Base-by-base conservation (phyloP, 2,113 vertebrate species). In the Mungos mungo region DNA sequence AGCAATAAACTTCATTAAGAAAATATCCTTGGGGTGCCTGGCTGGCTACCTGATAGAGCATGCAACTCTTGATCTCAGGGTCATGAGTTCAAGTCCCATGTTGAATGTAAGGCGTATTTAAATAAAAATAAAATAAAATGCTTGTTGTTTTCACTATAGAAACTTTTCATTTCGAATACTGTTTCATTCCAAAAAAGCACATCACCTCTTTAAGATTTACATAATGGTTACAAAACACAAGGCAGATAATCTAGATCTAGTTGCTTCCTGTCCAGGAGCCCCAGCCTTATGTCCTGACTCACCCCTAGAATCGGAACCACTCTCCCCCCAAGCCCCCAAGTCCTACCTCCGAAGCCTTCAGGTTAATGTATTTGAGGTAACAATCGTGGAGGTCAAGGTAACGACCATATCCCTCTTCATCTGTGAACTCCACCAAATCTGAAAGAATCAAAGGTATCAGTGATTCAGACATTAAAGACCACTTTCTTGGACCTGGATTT, bases 341-440 rank as follows among this genome's bases (percentile, higher is more conserved):
- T 4, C 66, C 96, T 85, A 99, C 99, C 99, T 99, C 99, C 0
- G 99, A 99, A 4, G 99, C 99, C 93, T 99, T 99, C n/a, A 99
- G 98, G 91, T 99, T 99, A 95, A 99, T 99, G 98, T 99, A 99
- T 97, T 99, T 99, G 96, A 99, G 99, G 93, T 99, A 99, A 98
- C 99, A 99, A 97, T 99, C 99, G 1, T 99, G 99, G 41, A 99
- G 99, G 95, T 99, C 99, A 0, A 99, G 98, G 98, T 99, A 99
- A 21, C 99, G 99, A 0, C 99, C 99, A 0, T 99, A 99, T 0
- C 99, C 99, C 95, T 99, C 99, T 98, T 99, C 99, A 93, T 99
- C 99, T 0, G 99, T 99, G 98, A 99, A 99, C 97, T 99, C 99
- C 95, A 99, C 99, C 88, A 99, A 97, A 96, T 99, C 99, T 99